Evolutionary conservation across 2,797 vertebrate genomes (phyloP).

Genomic region (Arrhamphus sclerolepis): DNA sequence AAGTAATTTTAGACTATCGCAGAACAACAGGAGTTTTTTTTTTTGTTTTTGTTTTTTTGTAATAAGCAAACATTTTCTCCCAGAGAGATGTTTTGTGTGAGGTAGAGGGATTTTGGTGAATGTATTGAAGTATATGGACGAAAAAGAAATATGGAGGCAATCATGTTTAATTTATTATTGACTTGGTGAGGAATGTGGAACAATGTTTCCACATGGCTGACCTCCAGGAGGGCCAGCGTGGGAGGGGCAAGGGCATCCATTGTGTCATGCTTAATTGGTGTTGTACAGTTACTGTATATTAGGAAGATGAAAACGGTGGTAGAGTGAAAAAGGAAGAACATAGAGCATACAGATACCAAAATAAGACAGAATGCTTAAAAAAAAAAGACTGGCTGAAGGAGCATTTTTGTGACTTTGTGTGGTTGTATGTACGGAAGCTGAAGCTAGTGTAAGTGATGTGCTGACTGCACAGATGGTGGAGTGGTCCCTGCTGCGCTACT

Average conservation of each 20-base stretch:
- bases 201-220: constrained; percentile 83
- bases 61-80: neutral
- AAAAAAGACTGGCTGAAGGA: constrained; percentile 14
- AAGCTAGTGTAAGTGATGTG: constrained; percentile 70
- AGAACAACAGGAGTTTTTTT: neutral
- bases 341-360: constrained; percentile 34
- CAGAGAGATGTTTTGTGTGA: constrained; percentile 14
- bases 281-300: constrained; percentile 60
- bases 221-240: constrained; percentile 64
- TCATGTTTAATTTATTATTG: constrained; percentile 84
- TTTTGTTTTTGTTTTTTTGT: no score
- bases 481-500: constrained; percentile 78
- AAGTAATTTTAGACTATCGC: constrained; percentile 10
- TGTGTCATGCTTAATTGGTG: constrained; percentile 77
- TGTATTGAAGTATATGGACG: constrained; percentile 10
- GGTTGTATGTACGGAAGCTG: constrained; percentile 33
- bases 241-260: constrained; percentile 61
- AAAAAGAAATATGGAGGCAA: constrained; percentile 49
- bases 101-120: neutral
- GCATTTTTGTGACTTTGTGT: constrained; percentile 32
- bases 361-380: constrained; percentile 33
- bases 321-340: constrained; percentile 46
- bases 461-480: constrained; percentile 82
- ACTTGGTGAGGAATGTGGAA: constrained; percentile 80
- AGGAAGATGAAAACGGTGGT: constrained; percentile 38